Base-by-base conservation (phyloP, 2,888 invertebrate genomes). In the Trissoscelio sp. region DNA sequence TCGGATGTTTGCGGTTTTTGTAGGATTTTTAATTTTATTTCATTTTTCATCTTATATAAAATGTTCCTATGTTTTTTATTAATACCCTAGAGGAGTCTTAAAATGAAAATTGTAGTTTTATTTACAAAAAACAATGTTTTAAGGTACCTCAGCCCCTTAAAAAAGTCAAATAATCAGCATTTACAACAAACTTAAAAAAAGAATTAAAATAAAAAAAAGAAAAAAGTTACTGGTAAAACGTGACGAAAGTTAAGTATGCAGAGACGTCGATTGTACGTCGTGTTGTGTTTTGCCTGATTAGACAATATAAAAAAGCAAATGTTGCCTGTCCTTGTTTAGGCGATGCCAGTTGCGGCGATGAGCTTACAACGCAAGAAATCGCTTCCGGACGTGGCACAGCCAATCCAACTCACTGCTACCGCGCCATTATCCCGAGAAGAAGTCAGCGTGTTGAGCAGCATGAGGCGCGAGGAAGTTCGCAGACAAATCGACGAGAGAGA, bases 351-450 rank as follows among this genome's bases (percentile, higher is more conserved):
- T 85, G 95, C 95, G 90, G 94, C 95, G 90, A 91, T 87, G 91
- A 94, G 96, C 87, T 93, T 97, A 87, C 97, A 97, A 92, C 94
- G 97, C 87, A 98, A 98, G 93, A 99, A 99, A 92, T 99, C 98
- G 86, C 94, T 99, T 92, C 99, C 99, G 66, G 99, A 99, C 92
- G 96, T 97, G 89, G 91, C 91, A 3, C 91, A 91, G 84, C 96
- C 96, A 88, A 95, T 95, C 83, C 94, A 97, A 92, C 96, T 97
- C 74, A 94, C 95, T 78, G 94, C 95, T 85, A 94, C 95, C 73
- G 95, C 96, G 86, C 95, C 95, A 86, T 97, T 99, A 96, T 96
- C 98, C 66, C 94, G 99, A 74, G 98, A 98, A 92, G 98, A 99
- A 92, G 98, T 98, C 60, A 97, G 98, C 84, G 95, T 96, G 83